Conservation (phyloP, 2,113 vertebrate species). For the Prolemur simus region DNA sequence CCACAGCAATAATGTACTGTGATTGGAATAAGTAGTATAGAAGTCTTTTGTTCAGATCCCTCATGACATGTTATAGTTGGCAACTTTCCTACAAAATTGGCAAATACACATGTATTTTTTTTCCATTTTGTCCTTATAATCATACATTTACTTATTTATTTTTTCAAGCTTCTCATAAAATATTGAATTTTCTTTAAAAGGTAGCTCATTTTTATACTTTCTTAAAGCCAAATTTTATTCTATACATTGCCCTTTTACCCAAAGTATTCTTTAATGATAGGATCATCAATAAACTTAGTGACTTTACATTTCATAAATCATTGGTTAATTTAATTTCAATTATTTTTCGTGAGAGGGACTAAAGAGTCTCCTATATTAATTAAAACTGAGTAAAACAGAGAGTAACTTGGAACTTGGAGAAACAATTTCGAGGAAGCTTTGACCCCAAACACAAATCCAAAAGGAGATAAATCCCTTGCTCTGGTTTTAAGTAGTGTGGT, state of each 20-base stretch:
- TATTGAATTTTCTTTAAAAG: neutral
- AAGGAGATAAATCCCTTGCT: constrained; percentile 56
- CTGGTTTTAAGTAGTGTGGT: constrained; percentile 29
- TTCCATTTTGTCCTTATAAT: neutral
- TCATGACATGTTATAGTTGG: neutral
- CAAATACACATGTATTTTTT: neutral
- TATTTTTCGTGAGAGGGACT: neutral
- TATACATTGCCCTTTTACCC: neutral
- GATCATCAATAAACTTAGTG: neutral
- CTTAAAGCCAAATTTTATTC: neutral
- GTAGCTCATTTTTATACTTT: constrained; percentile 30
- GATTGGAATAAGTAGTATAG: neutral
- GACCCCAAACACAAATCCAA: constrained; percentile 19
- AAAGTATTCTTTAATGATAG: neutral
- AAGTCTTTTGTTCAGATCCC: neutral
- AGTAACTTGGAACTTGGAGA: neutral
- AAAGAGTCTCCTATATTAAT: neutral
- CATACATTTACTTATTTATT: neutral
- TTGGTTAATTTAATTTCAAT: constrained; percentile 13
- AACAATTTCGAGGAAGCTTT: neutral
- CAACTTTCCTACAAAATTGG: neutral
- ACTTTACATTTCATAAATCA: constrained; percentile 33
- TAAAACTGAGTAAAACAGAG: neutral
- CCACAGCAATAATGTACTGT: neutral
- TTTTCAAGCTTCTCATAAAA: constrained; percentile 21